Evolutionary conservation across 2,113 vertebrate genomes (phyloP).

Genomic region (pig (Sus scrofa)): DNA sequence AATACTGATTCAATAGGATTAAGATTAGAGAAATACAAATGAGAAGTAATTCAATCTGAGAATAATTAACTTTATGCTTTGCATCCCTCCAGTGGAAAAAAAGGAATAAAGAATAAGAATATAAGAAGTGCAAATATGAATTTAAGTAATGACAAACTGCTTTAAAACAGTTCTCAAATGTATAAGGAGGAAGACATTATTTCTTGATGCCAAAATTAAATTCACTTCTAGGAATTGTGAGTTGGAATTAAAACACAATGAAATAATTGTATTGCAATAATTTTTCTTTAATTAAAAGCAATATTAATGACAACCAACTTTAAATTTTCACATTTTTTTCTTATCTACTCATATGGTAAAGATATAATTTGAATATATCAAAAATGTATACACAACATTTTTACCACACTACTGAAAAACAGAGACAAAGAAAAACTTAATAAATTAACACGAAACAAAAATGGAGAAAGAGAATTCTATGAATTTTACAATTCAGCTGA

Average conservation of each 20-base stretch:
- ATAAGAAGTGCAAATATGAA: not conserved
- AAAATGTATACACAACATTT: not conserved
- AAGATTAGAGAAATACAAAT: not conserved
- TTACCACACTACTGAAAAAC: not conserved
- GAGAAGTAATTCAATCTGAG: conserved; percentile 30
- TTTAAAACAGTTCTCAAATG: not conserved
- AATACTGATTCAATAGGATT: not conserved
- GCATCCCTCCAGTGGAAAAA: not conserved
- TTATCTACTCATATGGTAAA: not conserved
- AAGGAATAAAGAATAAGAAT: not conserved
- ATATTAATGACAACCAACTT: not conserved
- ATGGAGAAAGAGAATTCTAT: not conserved
- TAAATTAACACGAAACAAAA: not conserved
- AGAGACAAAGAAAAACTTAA: not conserved
- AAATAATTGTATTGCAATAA: not conserved
- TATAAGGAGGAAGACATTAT: not conserved
- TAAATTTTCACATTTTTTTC: not conserved
- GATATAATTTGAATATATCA: not conserved
- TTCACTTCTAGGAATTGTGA: not conserved
- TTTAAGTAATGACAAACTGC: not conserved
- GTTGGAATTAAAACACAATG: conserved; percentile 1
- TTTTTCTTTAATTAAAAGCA: not conserved
- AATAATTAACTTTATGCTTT: conserved; percentile 39
- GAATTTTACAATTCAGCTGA: not conserved
- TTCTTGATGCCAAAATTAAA: conserved; percentile 7